Conservation (phyloP, 2,797 vertebrate species). For the Trachops cirrhosus region DNA sequence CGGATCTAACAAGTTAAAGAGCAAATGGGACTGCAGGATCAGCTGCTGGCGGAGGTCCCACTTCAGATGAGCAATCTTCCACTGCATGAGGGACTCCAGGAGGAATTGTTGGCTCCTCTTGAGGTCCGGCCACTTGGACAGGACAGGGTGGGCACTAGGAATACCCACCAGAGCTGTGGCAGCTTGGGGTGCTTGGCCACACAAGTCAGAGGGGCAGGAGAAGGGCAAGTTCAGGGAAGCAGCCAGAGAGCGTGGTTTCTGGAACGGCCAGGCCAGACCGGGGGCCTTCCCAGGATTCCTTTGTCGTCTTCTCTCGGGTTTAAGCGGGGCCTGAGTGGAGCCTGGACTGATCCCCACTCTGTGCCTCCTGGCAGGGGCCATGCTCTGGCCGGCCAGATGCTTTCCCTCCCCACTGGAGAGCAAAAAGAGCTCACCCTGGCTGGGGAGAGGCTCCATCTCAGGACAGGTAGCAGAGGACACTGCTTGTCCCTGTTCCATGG, state of each 20-base stretch:
- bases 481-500: neutral
- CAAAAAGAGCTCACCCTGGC: neutral
- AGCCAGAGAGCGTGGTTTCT: neutral
- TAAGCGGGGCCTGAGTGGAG: neutral
- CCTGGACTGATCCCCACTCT: neutral
- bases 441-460: neutral
- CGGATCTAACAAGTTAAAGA: slow-evolving; percentile 23
- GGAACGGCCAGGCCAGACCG: neutral
- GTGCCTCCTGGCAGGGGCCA: neutral
- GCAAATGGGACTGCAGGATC: slow-evolving; percentile 55
- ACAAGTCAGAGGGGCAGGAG: neutral
- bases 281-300: neutral
- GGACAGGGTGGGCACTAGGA: neutral
- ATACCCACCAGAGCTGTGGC: no score
- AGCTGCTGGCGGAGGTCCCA: slow-evolving; percentile 61
- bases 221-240: neutral
- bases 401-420: neutral
- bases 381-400: neutral
- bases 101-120: slow-evolving; percentile 53
- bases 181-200: neutral
- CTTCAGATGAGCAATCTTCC: slow-evolving; percentile 58
- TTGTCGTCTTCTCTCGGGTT: neutral
- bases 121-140: slow-evolving; percentile 22
- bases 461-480: neutral
- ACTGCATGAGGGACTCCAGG: slow-evolving; percentile 63